Base-by-base conservation (phyloP, 1,140 invertebrate genomes). In the Dinothrombium tinctorium region DNA sequence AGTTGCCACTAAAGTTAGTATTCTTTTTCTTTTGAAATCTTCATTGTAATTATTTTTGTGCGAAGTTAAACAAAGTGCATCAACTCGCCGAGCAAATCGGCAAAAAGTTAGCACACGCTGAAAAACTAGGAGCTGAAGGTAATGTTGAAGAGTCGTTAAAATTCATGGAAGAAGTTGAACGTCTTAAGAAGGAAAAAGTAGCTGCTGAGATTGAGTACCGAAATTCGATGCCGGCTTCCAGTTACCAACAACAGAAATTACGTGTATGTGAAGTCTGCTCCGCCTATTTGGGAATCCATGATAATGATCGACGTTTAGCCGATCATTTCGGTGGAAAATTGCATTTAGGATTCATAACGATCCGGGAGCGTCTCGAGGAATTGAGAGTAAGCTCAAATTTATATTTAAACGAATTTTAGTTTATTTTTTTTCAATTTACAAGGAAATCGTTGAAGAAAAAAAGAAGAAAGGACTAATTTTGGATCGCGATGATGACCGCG, bases 241-340 rank as follows among this genome's bases (percentile, higher is more conserved):
- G 81, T 38, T 95, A 94, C 54, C 90, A 96, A 56, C 89, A 96
- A 52, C 92, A 98, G 56, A 96, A 98, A 53, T 58, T 98, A 35
- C 65, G 92, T 2, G 92, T 98, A 7, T 98, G 92, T 62, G 92
- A 98, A 59, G 83, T 89, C 0, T 96, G 89, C 60, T 92, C 84
- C 5, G 89, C 89, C 0, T 98, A 96, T 56, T 66, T 99, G 39
- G 92, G 92, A 40, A 96, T 99, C 49, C 86, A 98, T 57, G 92
- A 99, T 57, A 98, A 98, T 55, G 92, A 98, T 53, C 65, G 89
- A 41, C 74, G 92, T 24, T 60, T 99, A 22, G 90, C 90, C 15
- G 92, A 98, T 65, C 92, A 99, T 59, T 99, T 98, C 64, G 92
- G 92, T 33, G 92, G 92, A 21, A 98, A 98, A 63, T 66, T 99